These are phyloP conservation scores for Plusia festucae DNA, from an alignment of 2,888 invertebrate genomes.

Conservation along the genomic window DNA sequence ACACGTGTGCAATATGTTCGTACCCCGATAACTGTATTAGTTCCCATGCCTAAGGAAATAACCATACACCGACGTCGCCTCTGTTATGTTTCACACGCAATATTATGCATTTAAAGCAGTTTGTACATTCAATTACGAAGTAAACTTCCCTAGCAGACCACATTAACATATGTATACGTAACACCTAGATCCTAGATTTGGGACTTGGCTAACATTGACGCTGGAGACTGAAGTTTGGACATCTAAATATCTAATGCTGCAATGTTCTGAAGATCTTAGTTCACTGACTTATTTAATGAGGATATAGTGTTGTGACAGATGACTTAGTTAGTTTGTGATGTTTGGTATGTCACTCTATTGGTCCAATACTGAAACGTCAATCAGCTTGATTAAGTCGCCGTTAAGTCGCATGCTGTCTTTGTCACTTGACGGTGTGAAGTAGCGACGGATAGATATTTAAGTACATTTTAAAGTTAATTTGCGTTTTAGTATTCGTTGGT, in stretches of 20 bases:
- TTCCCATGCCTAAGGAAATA: slow-evolving; percentile 6
- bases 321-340: no score
- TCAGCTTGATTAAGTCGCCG: no score
- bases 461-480: no score
- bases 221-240: slow-evolving; percentile 31
- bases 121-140: slow-evolving; percentile 21
- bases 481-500: no score
- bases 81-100: neutral
- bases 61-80: neutral
- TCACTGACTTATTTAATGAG: slow-evolving; percentile 2
- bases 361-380: no score
- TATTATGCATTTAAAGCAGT: slow-evolving; percentile 8
- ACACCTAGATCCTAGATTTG: slow-evolving; percentile 24
- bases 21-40: neutral
- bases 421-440: no score
- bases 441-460: no score
- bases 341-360: no score
- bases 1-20: neutral
- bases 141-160: slow-evolving; percentile 13
- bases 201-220: slow-evolving; percentile 34
- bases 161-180: slow-evolving; percentile 33
- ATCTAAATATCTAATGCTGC: slow-evolving; percentile 1
- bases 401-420: no score
- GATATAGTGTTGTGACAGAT: no score
- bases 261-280: neutral